Evolutionary conservation across 2,113 vertebrate species (phyloP).

Genomic region (Syngnathoides biaculeatus): DNA sequence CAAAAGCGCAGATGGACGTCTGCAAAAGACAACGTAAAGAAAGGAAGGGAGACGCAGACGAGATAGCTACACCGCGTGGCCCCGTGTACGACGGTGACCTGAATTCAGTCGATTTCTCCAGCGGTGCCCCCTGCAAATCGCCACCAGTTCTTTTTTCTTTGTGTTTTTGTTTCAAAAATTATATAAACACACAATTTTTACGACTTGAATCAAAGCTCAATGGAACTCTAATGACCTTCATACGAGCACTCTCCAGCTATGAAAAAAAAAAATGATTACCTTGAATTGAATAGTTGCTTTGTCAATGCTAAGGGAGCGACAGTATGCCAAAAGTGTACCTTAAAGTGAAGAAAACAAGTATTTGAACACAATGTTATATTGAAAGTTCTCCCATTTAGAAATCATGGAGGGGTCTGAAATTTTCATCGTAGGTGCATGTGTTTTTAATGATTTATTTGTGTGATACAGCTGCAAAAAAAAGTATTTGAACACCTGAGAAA

Average conservation of each 20-base stretch:
- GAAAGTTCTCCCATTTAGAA: too few relatives aligned
- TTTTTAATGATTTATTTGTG: too few relatives aligned
- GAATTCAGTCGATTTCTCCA: slow-evolving; percentile 52
- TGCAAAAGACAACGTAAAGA: slow-evolving; percentile 15
- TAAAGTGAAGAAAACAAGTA: too few relatives aligned
- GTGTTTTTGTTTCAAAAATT: slow-evolving; percentile 9
- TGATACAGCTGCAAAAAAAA: too few relatives aligned
- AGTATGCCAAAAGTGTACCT: background rate
- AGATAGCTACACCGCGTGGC: slow-evolving; percentile 19
- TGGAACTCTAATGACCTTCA: background rate
- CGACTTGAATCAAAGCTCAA: background rate
- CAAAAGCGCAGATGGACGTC: slow-evolving; percentile 8
- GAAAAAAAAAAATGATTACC: background rate
- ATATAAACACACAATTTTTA: background rate
- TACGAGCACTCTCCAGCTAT: background rate
- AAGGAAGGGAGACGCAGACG: slow-evolving; percentile 19
- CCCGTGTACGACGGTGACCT: slow-evolving; percentile 49
- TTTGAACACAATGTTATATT: too few relatives aligned
- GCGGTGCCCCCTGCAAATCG: slow-evolving; percentile 51
- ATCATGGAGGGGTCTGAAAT: too few relatives aligned
- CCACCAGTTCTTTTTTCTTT: background rate
- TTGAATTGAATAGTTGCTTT: background rate
- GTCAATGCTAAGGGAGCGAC: background rate
- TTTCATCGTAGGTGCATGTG: too few relatives aligned
- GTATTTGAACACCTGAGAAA: too few relatives aligned